phyloP scores from a whole-genome alignment of 2,113 vertebrate genomes.

The Galbula dea region DNA sequence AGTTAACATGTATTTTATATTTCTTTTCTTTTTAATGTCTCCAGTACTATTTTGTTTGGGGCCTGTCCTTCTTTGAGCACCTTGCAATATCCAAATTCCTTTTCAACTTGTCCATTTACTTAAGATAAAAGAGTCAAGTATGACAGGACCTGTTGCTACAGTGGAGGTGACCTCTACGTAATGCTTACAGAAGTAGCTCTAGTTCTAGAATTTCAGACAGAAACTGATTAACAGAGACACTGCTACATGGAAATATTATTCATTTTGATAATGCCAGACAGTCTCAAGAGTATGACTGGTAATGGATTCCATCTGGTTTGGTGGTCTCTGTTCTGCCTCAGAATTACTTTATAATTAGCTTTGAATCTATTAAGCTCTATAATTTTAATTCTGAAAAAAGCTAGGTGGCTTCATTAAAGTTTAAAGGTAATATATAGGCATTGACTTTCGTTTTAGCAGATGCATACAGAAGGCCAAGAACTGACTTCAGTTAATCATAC shows the following conservation, averaged over 20 bases:
- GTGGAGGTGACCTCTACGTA: background rate
- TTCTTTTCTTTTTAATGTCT: background rate
- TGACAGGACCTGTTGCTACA: background rate
- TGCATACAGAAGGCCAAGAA: background rate
- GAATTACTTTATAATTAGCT: conserved; percentile 38
- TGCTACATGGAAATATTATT: background rate
- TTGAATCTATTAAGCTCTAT: background rate
- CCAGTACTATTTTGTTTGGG: background rate
- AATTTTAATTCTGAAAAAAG: conserved; percentile 10
- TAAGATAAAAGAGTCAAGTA: background rate
- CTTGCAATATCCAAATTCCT: background rate
- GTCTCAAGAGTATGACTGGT: background rate
- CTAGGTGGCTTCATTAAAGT: background rate
- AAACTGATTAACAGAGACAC: background rate
- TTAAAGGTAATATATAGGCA: background rate
- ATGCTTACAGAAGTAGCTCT: background rate
- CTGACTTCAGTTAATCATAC: background rate
- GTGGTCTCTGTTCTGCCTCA: conserved; percentile 15
- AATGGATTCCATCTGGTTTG: conserved; percentile 47
- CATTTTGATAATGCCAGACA: conserved; percentile 24
- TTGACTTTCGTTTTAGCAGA: background rate
- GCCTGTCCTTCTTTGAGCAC: background rate
- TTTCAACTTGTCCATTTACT: background rate
- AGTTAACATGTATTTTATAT: background rate
- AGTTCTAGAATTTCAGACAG: background rate